Evolutionary conservation across 2,888 invertebrate species (phyloP).

Genomic region (Periphyllus acericola): DNA sequence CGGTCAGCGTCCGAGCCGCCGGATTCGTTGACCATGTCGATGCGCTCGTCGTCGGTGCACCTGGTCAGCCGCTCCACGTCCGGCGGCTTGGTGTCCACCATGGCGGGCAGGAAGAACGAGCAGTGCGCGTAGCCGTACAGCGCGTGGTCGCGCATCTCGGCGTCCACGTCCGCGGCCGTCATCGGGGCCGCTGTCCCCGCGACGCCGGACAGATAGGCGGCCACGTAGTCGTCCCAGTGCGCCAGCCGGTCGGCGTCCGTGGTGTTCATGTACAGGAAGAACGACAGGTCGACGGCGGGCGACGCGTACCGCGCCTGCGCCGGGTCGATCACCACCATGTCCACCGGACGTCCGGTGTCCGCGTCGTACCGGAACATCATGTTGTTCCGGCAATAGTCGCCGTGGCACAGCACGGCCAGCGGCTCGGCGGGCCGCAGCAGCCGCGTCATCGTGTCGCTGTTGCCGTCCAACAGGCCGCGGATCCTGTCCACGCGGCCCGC

Average conservation of each 20-base stretch:
- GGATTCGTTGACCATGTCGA: conserved; percentile 21
- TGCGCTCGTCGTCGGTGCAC: conserved; percentile 39
- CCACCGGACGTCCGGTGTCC: conserved; percentile 60
- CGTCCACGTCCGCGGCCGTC: conserved; percentile 22
- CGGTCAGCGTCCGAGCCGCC: conserved; percentile 34
- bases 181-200: background rate
- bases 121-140: conserved; percentile 60
- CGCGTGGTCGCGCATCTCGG: conserved; percentile 46
- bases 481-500: background rate
- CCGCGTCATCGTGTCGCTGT: conserved; percentile 28
- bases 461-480: conserved; percentile 6
- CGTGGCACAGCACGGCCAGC: conserved; percentile 64
- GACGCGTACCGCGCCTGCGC: conserved; percentile 68
- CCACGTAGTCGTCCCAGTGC: conserved; percentile 72
- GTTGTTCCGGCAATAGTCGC: conserved; percentile 65
- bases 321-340: conserved; percentile 63
- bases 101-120: conserved; percentile 62
- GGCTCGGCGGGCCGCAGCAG: conserved; percentile 62
- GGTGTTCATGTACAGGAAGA: conserved; percentile 75
- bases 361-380: conserved; percentile 64
- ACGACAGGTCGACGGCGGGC: conserved; percentile 72
- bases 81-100: conserved; percentile 47
- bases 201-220: conserved; percentile 73
- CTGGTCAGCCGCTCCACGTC: conserved; percentile 3
- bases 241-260: conserved; percentile 71